These are phyloP conservation scores for Sphaerophoria rueppellii DNA, from an alignment of 2,888 invertebrate genomes.

Conservation along the genomic window DNA sequence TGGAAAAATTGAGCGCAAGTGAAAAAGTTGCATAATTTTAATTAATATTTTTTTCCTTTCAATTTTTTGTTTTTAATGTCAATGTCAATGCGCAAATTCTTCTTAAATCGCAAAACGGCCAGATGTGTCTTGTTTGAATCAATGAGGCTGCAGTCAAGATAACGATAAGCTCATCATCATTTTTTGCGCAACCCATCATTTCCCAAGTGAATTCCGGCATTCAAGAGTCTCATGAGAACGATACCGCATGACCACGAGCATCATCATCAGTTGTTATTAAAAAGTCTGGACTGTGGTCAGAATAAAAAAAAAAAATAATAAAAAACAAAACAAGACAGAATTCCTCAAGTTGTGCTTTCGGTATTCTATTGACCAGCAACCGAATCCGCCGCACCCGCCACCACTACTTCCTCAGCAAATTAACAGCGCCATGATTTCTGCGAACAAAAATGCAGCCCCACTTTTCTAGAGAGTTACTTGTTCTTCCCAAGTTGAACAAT, in stretches of 20 bases:
- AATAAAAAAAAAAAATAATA: conserved; percentile 23
- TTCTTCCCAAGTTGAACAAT: not conserved
- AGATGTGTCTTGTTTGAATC: conserved; percentile 43
- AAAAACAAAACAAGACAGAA: conserved; percentile 44
- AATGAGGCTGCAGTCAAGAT: conserved; percentile 20
- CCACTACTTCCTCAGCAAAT: not conserved
- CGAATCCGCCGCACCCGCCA: not conserved
- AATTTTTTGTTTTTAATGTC: conserved; percentile 33
- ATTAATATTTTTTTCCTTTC: not conserved
- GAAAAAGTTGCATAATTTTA: conserved; percentile 59
- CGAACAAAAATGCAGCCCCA: not conserved
- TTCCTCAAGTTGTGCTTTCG: conserved; percentile 46
- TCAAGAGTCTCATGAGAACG: conserved; percentile 51
- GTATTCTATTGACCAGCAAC: conserved; percentile 6
- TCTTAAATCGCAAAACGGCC: conserved; percentile 7
- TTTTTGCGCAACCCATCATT: not conserved
- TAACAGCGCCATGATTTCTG: conserved; percentile 23
- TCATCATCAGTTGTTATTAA: not conserved
- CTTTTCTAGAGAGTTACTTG: not conserved
- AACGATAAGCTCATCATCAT: conserved; percentile 26
- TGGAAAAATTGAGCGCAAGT: conserved; percentile 40
- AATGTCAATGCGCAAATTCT: conserved; percentile 73
- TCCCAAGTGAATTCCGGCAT: conserved; percentile 28
- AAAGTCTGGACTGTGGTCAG: conserved; percentile 33
- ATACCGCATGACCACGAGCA: conserved; percentile 43